Evolutionary conservation across 2,888 invertebrate genomes (phyloP).

Genomic region (Drosophila pseudotalamancana): DNA sequence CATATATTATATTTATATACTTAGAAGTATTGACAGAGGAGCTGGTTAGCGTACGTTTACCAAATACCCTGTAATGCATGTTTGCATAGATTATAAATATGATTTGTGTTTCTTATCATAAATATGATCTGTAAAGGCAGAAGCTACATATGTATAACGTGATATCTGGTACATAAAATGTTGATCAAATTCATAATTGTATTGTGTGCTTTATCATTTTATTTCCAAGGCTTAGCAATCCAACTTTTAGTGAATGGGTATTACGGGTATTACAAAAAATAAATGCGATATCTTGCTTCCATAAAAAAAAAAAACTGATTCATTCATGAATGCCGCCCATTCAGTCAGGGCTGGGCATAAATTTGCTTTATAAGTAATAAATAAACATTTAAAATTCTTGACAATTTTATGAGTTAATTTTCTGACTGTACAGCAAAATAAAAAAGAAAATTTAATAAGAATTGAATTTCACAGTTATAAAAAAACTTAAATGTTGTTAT

Average conservation of each 20-base stretch:
- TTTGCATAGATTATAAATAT: neutral
- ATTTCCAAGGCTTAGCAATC: neutral
- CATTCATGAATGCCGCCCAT: constrained; percentile 28
- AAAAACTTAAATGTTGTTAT: no score
- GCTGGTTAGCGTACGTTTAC: neutral
- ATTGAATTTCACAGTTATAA: no score
- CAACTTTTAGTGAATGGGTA: constrained; percentile 6
- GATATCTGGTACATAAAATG: neutral
- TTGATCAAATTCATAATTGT: neutral
- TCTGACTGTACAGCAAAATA: neutral
- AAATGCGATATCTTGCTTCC: neutral
- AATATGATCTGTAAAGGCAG: no score
- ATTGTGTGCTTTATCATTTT: neutral
- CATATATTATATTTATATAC: neutral
- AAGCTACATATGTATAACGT: no score
- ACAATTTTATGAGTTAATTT: no score
- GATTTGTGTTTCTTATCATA: no score
- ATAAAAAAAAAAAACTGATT: constrained; percentile 23
- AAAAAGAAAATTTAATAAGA: no score
- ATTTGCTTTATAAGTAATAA: neutral
- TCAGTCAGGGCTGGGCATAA: neutral
- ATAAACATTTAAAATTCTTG: no score
- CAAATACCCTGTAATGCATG: neutral
- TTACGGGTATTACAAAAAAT: neutral
- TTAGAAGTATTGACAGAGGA: neutral